phyloP scores from a whole-genome alignment of 92 coral and sea anemone genomes.

The Virgularia gustaviana region DNA sequence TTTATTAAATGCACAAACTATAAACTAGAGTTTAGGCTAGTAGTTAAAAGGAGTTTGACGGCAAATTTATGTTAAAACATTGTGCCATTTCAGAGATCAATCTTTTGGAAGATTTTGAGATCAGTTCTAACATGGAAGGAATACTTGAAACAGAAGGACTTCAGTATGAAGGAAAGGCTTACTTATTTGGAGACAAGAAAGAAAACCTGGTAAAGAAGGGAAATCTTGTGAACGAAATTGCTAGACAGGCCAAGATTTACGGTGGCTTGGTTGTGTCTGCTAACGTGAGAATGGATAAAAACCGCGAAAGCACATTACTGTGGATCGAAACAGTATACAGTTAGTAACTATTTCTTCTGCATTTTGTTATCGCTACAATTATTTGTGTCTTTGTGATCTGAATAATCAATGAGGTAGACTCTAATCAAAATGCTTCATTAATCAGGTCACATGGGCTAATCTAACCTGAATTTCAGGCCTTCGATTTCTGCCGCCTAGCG shows the following conservation, averaged over 20 bases:
- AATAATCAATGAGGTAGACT: too few relatives aligned
- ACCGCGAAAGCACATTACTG: slow-evolving; percentile 57
- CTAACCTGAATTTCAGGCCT: too few relatives aligned
- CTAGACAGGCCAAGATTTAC: slow-evolving; percentile 31
- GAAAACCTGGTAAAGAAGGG: slow-evolving; percentile 41
- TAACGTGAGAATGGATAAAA: slow-evolving; percentile 52
- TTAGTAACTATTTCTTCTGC: neutral
- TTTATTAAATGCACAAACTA: too few relatives aligned
- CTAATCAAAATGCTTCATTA: too few relatives aligned
- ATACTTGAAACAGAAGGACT: slow-evolving; percentile 45
- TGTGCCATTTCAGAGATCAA: slow-evolving; percentile 52
- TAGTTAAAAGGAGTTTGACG: too few relatives aligned
- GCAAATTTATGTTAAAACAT: too few relatives aligned
- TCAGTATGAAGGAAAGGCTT: slow-evolving; percentile 59
- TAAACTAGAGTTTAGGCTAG: too few relatives aligned
- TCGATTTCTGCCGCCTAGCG: too few relatives aligned
- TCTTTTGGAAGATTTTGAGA: slow-evolving; percentile 53
- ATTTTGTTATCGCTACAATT: neutral
- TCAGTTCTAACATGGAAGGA: slow-evolving; percentile 41
- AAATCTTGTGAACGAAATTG: slow-evolving; percentile 47
- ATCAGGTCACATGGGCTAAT: too few relatives aligned
- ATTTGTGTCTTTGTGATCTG: neutral
- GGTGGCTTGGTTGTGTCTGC: slow-evolving; percentile 55
- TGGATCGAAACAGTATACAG: slow-evolving; percentile 57
- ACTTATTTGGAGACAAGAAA: slow-evolving; percentile 38